Evolutionary conservation across 2,113 vertebrate species (phyloP), one percentile per base, ranked within the genome.

Genomic region (Bathybates hornii): DNA sequence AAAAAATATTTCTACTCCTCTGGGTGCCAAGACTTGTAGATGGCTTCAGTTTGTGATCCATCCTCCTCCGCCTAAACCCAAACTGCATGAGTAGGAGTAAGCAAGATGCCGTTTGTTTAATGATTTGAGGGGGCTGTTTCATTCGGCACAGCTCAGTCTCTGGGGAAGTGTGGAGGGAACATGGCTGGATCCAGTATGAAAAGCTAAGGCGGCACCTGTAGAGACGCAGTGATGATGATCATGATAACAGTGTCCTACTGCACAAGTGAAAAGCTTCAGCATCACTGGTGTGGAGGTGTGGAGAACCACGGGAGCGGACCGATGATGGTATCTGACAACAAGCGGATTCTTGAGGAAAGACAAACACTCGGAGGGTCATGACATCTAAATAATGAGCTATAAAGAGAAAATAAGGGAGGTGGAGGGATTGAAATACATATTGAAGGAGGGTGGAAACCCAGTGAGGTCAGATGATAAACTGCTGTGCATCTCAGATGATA

Each of bases 261-360:
- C 48, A 89, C 83, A 76, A 14, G 61, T 41, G 24, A 78, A 80
- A 83, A 27, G 45, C 43, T 21, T 66, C 71, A 80, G 80, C 52
- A 45, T 41, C 50, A 27, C 48, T n/a, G 43, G n/a, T 34, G 27
- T 3, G 54, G 57, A 73, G 81, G 24, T n/a, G 21, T 5, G 56
- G 41, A 66, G 86, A 52, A 34, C 4, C 9, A 8, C 27, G 32
- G 79, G n/a, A 76, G 82, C 6, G 27, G 88, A 86, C 82, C 54
- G 71, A 84, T 79, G 92, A 88, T 89, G 87, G 89, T 86, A 27
- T 82, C 76, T 63, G 71, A 87, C 90, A 56, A 86, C 54, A 12
- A 68, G 82, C 24, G 7, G 79, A 52, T 24, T 78, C 38, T 71
- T 5, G n/a, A 61, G 71, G 21, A 34, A 34, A 21, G 9, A 53